Base-by-base conservation (phyloP, 2,797 vertebrate genomes). In the Alcedo quadribrachys region DNA sequence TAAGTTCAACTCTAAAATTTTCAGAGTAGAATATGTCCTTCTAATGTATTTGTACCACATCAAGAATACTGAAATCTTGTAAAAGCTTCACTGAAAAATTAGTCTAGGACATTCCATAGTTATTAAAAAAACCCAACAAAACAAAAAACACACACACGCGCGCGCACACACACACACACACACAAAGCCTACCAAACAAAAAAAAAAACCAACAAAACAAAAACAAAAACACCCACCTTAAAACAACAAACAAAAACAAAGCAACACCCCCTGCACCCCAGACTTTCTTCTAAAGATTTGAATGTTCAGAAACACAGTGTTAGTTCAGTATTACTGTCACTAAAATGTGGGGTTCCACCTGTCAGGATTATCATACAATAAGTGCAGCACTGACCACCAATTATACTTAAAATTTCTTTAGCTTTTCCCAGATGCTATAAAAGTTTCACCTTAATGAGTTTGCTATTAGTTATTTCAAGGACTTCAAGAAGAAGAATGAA, bases 401-500 rank as follows among this genome's bases (percentile, higher is more conserved):
- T 50, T 27, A 50, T 27, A 55, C 30, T 67, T 61, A 50, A 37
- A 33, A 82, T 79, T 27, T 32, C 60, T 67, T 85, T 79, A 42
- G 40, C 37, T 77, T 68, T 80, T 94, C 43, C 68, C 58, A 91
- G 55, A 78, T 82, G 60, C 77, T 94, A 93, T 85, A 66, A 35
- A 65, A 62, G 55, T 83, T 90, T 88, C 66, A 90, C 67, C 71
- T 91, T 92, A 93, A 96, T 77, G 79, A 93, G 54, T 57, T 95
- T 90, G 83, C 70, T 65, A 30, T 91, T 71, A 79, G 40, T 94
- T 89, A 90, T 89, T 94, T 91, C 67, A 96, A 83, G 76, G 89
- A 90, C 65, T 71, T 85, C 78, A 89, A 95, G 30, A 67, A 83
- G n/a, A 85, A 94, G 15, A 93, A 90, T 63, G 45, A 96, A 96